Evolutionary conservation across 92 coral and sea anemone species (phyloP).

Genomic region (Epizoanthus stellaris): DNA sequence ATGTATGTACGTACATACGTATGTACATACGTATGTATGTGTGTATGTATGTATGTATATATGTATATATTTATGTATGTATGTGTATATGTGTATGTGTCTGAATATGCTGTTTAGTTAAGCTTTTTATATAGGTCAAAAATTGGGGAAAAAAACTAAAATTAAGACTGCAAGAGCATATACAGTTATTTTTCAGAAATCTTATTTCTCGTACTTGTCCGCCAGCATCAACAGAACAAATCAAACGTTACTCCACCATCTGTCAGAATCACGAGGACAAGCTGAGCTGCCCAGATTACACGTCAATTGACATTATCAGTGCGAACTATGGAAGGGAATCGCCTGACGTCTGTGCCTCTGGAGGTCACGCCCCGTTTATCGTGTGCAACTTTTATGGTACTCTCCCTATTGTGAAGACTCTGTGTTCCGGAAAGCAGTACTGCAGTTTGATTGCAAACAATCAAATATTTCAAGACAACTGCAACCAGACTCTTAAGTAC

Average conservation of each 20-base stretch:
- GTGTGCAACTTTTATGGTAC: neutral
- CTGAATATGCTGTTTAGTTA: too few species aligned
- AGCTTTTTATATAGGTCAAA: too few species aligned
- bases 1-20: too few species aligned
- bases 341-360: neutral
- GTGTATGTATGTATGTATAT: too few species aligned
- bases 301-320: neutral
- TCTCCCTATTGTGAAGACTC: neutral
- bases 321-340: conserved; percentile 23
- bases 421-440: conserved; percentile 10
- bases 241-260: neutral
- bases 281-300: conserved; percentile 10
- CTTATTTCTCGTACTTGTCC: neutral
- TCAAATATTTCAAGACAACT: conserved; percentile 8
- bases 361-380: neutral
- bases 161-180: too few species aligned
- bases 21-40: too few species aligned
- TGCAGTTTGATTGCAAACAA: conserved; percentile 17
- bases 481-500: conserved; percentile 1
- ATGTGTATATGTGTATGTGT: too few species aligned
- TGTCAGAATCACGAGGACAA: neutral
- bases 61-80: too few species aligned
- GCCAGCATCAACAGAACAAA: conserved; percentile 5
- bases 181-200: too few species aligned
- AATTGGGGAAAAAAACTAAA: too few species aligned